These are phyloP conservation scores for Oasisia sp. DNA, from an alignment of 2,888 invertebrate species.

Conservation along the genomic window DNA sequence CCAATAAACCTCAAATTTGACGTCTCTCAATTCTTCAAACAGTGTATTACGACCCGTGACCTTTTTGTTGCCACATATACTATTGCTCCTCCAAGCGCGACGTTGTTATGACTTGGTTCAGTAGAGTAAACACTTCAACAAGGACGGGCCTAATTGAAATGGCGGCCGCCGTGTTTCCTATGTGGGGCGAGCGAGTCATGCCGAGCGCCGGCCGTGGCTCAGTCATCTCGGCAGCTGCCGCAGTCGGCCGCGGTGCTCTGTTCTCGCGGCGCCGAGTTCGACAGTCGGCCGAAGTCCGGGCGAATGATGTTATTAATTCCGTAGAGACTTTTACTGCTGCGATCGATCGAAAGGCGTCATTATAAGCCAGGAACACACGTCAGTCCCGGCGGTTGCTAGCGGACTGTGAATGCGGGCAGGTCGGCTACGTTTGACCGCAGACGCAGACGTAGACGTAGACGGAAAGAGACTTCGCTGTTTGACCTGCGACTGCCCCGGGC, in stretches of 20 bases:
- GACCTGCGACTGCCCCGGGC: neutral
- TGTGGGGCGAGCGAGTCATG: neutral
- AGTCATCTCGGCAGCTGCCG: neutral
- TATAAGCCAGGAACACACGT: neutral
- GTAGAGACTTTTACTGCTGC: neutral
- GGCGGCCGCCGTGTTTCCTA: neutral
- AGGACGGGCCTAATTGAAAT: neutral
- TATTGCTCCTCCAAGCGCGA: neutral
- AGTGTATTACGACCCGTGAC: neutral
- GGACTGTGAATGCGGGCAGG: neutral
- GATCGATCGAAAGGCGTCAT: constrained; percentile 3
- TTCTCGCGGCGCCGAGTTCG: neutral
- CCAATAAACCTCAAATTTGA: too few species aligned
- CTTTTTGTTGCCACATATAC: neutral
- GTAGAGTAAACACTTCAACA: neutral
- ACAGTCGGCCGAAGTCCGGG: neutral
- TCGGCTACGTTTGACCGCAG: neutral
- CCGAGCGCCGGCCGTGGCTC: neutral
- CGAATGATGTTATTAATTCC: neutral
- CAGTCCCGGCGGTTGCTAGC: neutral
- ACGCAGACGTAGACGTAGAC: neutral
- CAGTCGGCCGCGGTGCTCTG: neutral
- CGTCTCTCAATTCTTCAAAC: neutral
- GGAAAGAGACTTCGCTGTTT: neutral
- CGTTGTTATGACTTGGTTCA: neutral